Evolutionary conservation across 1,140 invertebrate genomes (phyloP), one percentile per base, ranked within the genome.

Genomic region (Ostrea edulis): DNA sequence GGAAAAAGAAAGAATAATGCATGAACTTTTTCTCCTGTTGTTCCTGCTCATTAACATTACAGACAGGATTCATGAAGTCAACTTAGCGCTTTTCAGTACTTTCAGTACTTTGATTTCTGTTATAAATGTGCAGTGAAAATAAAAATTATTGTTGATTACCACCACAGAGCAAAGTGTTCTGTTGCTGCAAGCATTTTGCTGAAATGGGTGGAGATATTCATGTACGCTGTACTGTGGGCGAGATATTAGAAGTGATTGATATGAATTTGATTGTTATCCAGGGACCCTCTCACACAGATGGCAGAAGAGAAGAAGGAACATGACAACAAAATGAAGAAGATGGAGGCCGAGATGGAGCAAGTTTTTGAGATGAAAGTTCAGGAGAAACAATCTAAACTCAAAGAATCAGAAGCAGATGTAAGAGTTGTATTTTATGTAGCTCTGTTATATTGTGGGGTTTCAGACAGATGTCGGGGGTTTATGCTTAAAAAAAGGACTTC

Each of bases 251-350:
- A 1, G 35, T 44, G 35, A 44, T 44, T 44, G 0, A 62, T 8
- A 58, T 44, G n/a, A 12, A 62, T 25, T 58, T 55, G 58, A 17
- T 9, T 29, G 12, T 91, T 62, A 95, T 96, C 94, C 94, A 98
- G 97, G 97, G 99, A 99, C 96, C 98, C 98, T 82, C 95, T 99
- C 90, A 98, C 98, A 89, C 98, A 99, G 95, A 98, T 99, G 97
- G 98, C 99, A 94, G 98, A 99, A 94, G 98, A 99, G 94, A 99
- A 99, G 94, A 96, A 97, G 86, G 98, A 99, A 93, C 98, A 99
- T 92, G 98, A 99, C 93, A 96, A 96, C 65, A 99, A 99, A 95
- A 98, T 99, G 94, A 95, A 95, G 92, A 95, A 95, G 86, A 95
- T 95, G 95, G 94, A 95, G 88, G 94, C 94, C 17, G 95, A 95